phyloP scores from a whole-genome alignment of 2,888 invertebrate genomes.

The Drosophila engyochracea region DNA sequence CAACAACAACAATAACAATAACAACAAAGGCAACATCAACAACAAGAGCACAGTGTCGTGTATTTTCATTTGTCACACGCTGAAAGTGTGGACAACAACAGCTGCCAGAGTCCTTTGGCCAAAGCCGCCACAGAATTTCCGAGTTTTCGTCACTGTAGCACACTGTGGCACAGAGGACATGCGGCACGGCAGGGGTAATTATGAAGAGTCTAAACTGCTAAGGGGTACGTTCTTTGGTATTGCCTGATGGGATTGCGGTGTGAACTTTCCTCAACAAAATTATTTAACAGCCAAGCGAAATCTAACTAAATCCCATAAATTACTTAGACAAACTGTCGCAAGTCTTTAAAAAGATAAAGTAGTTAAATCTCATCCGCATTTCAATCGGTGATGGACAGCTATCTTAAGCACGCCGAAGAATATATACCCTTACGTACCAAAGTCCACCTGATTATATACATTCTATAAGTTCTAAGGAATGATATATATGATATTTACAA shows the following conservation, averaged over 20 bases:
- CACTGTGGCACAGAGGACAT: conserved; percentile 8
- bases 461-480: not conserved
- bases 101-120: conserved; percentile 27
- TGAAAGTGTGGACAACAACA: conserved; percentile 51
- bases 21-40: conserved; percentile 33
- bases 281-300: conserved; percentile 5
- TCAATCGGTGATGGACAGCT: not conserved
- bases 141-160: not conserved
- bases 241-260: conserved; percentile 26
- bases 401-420: not conserved
- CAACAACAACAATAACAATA: conserved; percentile 24
- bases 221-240: conserved; percentile 19
- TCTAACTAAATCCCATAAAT: conserved; percentile 7
- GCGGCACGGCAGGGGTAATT: conserved; percentile 30
- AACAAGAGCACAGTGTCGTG: conserved; percentile 7
- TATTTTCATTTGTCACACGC: conserved; percentile 50
- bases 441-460: not conserved
- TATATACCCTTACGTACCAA: not conserved
- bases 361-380: not conserved
- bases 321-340: not conserved
- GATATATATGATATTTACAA: not conserved
- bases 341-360: not conserved
- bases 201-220: conserved; percentile 38
- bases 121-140: conserved; percentile 26
- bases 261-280: conserved; percentile 26